These are phyloP conservation scores for Phylloscopus whistleri DNA, from an alignment of 2,113 vertebrate species.

Conservation along the genomic window DNA sequence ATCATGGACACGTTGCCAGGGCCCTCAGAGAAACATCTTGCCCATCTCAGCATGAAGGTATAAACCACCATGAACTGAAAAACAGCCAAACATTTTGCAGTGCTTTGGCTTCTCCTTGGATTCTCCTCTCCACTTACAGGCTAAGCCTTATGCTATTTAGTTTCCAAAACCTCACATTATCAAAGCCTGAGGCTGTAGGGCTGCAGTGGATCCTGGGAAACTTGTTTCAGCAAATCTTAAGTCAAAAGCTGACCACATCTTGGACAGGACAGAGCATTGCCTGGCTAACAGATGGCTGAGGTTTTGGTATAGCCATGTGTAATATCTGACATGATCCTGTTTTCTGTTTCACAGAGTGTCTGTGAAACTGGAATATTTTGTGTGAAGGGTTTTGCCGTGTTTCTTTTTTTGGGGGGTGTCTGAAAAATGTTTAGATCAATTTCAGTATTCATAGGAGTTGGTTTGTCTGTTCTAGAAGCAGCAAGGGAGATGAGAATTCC, in stretches of 20 bases:
- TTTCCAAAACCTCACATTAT: not conserved
- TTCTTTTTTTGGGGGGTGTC: not conserved
- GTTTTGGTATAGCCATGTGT: conserved; percentile 30
- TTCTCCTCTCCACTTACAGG: not conserved
- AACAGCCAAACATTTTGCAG: not conserved
- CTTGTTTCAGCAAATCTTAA: not conserved
- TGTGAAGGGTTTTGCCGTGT: not conserved
- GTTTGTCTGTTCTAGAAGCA: not conserved
- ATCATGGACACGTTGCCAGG: not conserved
- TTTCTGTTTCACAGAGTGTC: not conserved
- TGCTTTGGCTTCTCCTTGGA: not conserved
- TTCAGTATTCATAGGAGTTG: not conserved
- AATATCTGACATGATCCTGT: conserved; percentile 9
- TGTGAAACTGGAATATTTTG: not conserved
- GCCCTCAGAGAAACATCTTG: conserved; percentile 19
- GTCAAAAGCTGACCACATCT: conserved; percentile 5
- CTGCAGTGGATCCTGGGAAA: not conserved
- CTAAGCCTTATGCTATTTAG: not conserved
- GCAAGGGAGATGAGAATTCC: not conserved
- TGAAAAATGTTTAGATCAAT: not conserved
- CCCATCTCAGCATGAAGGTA: conserved; percentile 15
- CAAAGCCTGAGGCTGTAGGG: not conserved
- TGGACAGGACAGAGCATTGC: not conserved
- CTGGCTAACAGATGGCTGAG: conserved; percentile 5
- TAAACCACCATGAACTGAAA: not conserved